Percentiles rank a stretch among this genome's conserved stretches.
These are phyloP conservation scores for Drosophila tropicalis DNA, from an alignment of 1,140 invertebrate genomes.

Conservation along the genomic window DNA sequence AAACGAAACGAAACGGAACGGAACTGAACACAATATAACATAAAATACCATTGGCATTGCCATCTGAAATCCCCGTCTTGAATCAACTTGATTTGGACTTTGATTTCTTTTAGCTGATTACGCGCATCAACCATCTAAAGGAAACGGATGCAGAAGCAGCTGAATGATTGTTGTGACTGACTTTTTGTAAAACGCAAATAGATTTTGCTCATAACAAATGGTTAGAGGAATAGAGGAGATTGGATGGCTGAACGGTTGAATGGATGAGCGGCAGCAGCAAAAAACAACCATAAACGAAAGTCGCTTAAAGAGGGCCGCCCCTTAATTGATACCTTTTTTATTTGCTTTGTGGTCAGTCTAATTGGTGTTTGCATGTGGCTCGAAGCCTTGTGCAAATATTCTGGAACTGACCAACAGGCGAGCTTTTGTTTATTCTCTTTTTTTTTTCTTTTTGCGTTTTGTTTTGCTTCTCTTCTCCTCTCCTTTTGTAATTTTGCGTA, in stretches of 20 bases:
- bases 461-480: constrained; percentile 4
- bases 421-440: constrained; percentile 2
- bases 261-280: constrained; percentile 4
- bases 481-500: constrained; percentile 76
- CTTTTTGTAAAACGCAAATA: constrained; percentile 41
- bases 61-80: neutral
- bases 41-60: constrained; percentile 11
- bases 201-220: constrained; percentile 46
- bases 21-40: neutral
- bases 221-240: constrained; percentile 28
- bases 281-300: constrained; percentile 23
- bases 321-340: constrained; percentile 77
- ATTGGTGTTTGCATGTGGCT: constrained; percentile 81
- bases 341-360: constrained; percentile 78
- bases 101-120: constrained; percentile 79
- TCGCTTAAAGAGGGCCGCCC: constrained; percentile 29
- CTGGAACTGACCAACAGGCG: constrained; percentile 57
- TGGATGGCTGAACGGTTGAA: constrained; percentile 21
- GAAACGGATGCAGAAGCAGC: constrained; percentile 59
- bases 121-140: constrained; percentile 38
- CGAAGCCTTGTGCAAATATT: constrained; percentile 71
- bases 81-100: constrained; percentile 37
- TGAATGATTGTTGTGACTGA: constrained; percentile 60
- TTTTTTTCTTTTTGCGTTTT: neutral
- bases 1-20: neutral